Evolutionary conservation across 92 coral and sea anemone genomes (phyloP).

Genomic region (Micromussa lordhowensis): DNA sequence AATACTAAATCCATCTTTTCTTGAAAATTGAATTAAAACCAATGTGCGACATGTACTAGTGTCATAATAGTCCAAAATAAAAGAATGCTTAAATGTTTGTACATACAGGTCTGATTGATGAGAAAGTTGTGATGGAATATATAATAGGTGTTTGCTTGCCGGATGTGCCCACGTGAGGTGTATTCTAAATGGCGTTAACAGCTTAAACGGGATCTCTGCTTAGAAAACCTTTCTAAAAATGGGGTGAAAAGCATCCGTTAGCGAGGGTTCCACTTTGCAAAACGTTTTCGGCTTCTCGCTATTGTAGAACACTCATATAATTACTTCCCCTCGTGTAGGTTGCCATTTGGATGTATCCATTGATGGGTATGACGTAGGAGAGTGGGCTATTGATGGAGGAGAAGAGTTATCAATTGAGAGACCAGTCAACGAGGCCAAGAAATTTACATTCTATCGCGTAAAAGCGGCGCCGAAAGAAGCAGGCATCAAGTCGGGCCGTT

Average conservation of each 20-base stretch:
- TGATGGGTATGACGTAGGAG: slow-evolving; percentile 64
- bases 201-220: not conserved
- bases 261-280: too few species aligned
- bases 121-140: too few species aligned
- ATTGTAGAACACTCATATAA: not conserved
- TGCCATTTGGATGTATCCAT: slow-evolving; percentile 56
- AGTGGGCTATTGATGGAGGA: slow-evolving; percentile 40
- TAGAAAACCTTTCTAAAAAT: too few species aligned
- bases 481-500: slow-evolving; percentile 42
- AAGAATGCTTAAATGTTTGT: too few species aligned
- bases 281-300: not conserved
- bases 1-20: not conserved
- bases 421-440: slow-evolving; percentile 49
- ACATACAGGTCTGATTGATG: too few species aligned
- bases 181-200: too few species aligned
- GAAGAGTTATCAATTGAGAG: slow-evolving; percentile 48
- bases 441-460: slow-evolving; percentile 59
- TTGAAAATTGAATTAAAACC: too few species aligned
- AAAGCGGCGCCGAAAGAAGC: slow-evolving; percentile 50
- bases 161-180: not conserved
- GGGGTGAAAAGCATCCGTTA: not conserved
- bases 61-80: too few species aligned
- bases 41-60: too few species aligned
- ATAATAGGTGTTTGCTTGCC: not conserved
- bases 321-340: not conserved